Evolutionary conservation across 2,113 vertebrate species (phyloP).

Genomic region (Amblyopsis rosae): DNA sequence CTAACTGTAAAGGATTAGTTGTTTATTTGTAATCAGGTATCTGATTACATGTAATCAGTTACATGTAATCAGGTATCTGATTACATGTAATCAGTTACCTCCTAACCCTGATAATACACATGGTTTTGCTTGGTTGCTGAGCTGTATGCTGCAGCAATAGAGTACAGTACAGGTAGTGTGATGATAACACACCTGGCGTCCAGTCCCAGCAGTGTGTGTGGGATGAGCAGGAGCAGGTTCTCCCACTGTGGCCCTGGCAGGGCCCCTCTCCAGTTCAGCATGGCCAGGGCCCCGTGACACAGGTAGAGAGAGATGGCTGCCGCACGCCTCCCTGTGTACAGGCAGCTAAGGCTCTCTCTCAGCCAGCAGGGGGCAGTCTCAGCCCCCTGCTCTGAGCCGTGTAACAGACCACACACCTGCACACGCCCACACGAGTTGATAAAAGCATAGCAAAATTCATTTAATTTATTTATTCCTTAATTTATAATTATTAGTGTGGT

Average conservation of each 20-base stretch:
- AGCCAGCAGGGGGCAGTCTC: conserved; percentile 79
- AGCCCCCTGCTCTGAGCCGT: conserved; percentile 40
- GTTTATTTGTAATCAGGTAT: too few relatives aligned
- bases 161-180: not conserved
- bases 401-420: conserved; percentile 83
- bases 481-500: not conserved
- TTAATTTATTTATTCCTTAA: not conserved
- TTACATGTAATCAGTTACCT: too few relatives aligned
- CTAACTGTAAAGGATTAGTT: too few relatives aligned
- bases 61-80: too few relatives aligned
- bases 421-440: conserved; percentile 16
- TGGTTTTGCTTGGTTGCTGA: too few relatives aligned
- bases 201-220: conserved; percentile 80
- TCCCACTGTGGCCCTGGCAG: conserved; percentile 76
- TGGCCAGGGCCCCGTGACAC: conserved; percentile 90
- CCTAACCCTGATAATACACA: too few relatives aligned
- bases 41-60: too few relatives aligned
- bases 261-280: conserved; percentile 86
- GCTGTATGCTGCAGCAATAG: not conserved
- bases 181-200: conserved; percentile 78
- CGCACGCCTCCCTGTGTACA: conserved; percentile 67
- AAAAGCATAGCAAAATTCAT: too few relatives aligned
- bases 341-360: conserved; percentile 65
- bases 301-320: conserved; percentile 80
- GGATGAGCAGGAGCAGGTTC: conserved; percentile 80